Conservation (phyloP, 2,797 vertebrate genomes). For the Bradypodion pumilum region DNA sequence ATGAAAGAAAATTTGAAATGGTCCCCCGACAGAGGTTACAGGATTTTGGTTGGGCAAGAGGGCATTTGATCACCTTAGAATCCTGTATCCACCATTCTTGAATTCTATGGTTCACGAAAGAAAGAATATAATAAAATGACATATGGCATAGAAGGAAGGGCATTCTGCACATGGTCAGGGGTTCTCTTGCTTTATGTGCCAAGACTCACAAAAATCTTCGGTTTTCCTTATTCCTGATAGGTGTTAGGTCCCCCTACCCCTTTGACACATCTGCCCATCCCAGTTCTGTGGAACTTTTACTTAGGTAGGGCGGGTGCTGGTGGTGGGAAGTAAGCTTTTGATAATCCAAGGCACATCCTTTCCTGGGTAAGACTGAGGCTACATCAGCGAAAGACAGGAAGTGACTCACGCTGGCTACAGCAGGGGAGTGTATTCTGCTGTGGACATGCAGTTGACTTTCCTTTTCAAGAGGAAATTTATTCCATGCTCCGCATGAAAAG, state of each 20-base stretch:
- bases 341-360: constrained; percentile 34
- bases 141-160: background rate
- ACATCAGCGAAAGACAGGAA: too few species aligned
- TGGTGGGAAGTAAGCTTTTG: background rate
- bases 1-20: too few species aligned
- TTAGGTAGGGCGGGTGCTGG: background rate
- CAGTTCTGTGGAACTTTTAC: background rate
- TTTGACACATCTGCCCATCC: background rate
- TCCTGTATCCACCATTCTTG: background rate
- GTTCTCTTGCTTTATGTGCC: background rate
- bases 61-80: background rate
- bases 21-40: too few species aligned
- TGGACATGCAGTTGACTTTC: constrained; percentile 20
- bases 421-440: constrained; percentile 23
- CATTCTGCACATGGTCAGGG: background rate
- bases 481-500: constrained; percentile 12
- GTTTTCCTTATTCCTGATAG: background rate
- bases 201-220: background rate
- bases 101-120: background rate
- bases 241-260: too few species aligned
- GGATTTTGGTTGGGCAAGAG: too few species aligned
- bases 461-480: constrained; percentile 38
- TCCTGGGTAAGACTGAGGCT: background rate
- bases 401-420: too few species aligned
- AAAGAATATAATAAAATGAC: background rate